A percentile compares a stretch with the other conserved stretches of the same genome.
Evolutionary conservation across 2,113 vertebrate genomes (phyloP).

Genomic region (Cochlearius cochlearius): DNA sequence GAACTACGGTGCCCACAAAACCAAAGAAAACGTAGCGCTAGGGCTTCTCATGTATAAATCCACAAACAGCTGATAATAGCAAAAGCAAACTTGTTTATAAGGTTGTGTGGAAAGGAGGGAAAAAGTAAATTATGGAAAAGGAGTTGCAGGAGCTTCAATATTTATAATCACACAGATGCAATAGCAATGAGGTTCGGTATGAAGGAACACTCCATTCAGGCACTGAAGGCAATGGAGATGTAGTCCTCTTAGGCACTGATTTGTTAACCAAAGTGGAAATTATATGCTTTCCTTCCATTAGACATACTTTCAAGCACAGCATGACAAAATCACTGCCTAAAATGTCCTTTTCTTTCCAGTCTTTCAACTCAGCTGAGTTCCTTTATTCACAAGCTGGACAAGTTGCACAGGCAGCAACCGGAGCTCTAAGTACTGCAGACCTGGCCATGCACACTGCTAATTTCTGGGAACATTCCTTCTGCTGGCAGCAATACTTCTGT

Average conservation of each 20-base stretch:
- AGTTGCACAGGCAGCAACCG: neutral
- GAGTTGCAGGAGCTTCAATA: neutral
- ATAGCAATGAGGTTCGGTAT: fast-evolving
- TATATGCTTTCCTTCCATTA: neutral
- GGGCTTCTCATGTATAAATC: neutral
- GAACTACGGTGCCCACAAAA: neutral
- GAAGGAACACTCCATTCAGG: neutral
- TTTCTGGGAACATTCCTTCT: neutral
- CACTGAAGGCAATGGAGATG: neutral
- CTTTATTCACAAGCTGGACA: neutral
- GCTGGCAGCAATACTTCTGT: neutral
- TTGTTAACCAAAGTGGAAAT: neutral
- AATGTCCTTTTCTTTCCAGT: neutral
- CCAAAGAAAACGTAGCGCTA: neutral
- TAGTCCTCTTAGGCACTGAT: neutral
- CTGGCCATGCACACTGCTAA: neutral
- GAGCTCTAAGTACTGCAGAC: neutral
- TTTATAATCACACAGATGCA: neutral
- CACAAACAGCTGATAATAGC: neutral
- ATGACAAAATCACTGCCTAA: neutral
- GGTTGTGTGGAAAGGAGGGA: fast-evolving
- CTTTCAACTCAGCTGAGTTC: neutral
- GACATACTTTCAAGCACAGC: neutral
- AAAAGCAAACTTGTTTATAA: neutral
- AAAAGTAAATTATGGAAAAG: neutral